Evolutionary conservation across 2,888 invertebrate genomes (phyloP).

Genomic region (Didymodactylos carnosus): DNA sequence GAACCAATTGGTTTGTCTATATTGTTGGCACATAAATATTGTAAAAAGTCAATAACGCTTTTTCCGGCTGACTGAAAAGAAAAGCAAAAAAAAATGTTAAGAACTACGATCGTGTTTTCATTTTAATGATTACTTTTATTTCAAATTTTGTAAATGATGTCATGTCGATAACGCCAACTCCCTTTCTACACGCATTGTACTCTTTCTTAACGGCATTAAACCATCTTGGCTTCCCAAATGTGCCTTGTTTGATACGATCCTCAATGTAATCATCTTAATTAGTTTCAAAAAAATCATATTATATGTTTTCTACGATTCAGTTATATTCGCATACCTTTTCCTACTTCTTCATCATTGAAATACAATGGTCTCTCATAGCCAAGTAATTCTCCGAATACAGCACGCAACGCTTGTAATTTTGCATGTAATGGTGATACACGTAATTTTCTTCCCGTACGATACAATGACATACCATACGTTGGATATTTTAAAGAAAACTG

Average conservation of each 20-base stretch:
- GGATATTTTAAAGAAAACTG: conserved; percentile 13
- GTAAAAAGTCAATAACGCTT: conserved; percentile 69
- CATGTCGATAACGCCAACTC: conserved; percentile 78
- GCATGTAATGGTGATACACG: conserved; percentile 86
- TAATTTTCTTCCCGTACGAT: conserved; percentile 35
- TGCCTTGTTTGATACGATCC: conserved; percentile 25
- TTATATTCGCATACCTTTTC: neutral
- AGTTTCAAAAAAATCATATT: neutral
- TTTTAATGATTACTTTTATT: conserved; percentile 49
- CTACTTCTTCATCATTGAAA: conserved; percentile 42
- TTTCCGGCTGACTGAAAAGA: conserved; percentile 48
- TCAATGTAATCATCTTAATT: conserved; percentile 19
- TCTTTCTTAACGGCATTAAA: conserved; percentile 66
- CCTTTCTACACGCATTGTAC: conserved; percentile 76
- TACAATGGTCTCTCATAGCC: conserved; percentile 85
- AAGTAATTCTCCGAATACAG: conserved; percentile 88
- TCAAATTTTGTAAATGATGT: conserved; percentile 91
- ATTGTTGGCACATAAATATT: conserved; percentile 82
- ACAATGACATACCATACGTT: conserved; percentile 15
- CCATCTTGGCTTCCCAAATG: conserved; percentile 79
- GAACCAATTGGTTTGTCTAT: conserved; percentile 77
- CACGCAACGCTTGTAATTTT: conserved; percentile 66
- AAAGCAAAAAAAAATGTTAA: neutral
- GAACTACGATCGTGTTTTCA: conserved; percentile 16
- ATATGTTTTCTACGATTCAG: neutral